Evolutionary conservation across 2,797 vertebrate species (phyloP), one percentile per base, ranked within the genome.

Genomic region (Calcarius lapponicus): DNA sequence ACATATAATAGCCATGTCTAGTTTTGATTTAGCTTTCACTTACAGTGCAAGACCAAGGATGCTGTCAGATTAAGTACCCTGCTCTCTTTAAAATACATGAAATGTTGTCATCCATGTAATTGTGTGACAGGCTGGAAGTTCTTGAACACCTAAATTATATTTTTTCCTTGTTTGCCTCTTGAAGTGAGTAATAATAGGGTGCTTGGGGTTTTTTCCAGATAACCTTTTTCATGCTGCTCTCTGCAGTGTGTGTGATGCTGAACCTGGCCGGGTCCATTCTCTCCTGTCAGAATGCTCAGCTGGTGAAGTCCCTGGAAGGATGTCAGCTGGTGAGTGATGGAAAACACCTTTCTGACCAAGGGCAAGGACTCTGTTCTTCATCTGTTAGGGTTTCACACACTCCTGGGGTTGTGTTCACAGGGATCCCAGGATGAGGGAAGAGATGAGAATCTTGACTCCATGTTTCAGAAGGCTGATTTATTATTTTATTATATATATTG

Each of bases 151-250:
- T 75, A 61, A 76, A 74, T 53, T 28, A 29, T 50, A 16, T 25
- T 66, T 57, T 80, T 64, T 45, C 38, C 57, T 78, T 87, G 64
- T 45, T 53, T 84, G n/a, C 64, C 29, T 92, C 48, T 86, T 82
- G 43, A 29, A 73, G 50, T 62, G 80, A 80, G 51, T 96, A 91
- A 92, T 91, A 67, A 43, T 47, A 75, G 71, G 24, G 28, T 86
- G 28, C 81, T 88, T 95, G 92, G 5, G 3, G 22, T 95, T 93
- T 67, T 95, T 94, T 92, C 54, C 98, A 99, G 99, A 99, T 99
- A 95, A 99, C 99, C 51, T 99, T 99, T 97, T 99, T 99, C 98
- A 99, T 99, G 99, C 98, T 99, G 97, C 98, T 99, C 88, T 99
- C 99, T 11, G 99, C 99, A 1, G 99, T 99, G 96, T 99, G 99